These are phyloP conservation scores for Tretioscincus oriximinensis DNA, from an alignment of 2,113 vertebrate genomes.

Conservation along the genomic window DNA sequence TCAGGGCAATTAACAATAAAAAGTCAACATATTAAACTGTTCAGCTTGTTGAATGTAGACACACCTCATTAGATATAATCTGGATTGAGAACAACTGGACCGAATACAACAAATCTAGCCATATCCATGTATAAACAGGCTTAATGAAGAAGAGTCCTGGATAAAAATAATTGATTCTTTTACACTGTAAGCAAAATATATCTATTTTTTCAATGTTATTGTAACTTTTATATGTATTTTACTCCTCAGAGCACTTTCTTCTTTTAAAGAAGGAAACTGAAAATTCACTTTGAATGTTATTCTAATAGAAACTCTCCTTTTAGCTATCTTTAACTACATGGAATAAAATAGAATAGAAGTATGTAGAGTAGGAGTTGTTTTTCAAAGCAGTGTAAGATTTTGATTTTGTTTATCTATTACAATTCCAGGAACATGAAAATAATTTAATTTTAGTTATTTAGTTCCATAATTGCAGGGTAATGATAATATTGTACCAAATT, in stretches of 20 bases:
- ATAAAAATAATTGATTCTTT: neutral
- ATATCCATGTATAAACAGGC: no score
- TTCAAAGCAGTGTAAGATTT: neutral
- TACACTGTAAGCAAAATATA: neutral
- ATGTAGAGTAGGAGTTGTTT: neutral
- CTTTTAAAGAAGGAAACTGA: slow-evolving; percentile 35
- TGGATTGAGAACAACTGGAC: no score
- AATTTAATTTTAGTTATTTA: slow-evolving; percentile 31
- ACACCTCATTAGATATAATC: no score
- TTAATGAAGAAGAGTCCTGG: neutral
- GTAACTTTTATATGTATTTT: slow-evolving; percentile 15
- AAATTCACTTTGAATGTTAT: slow-evolving; percentile 12
- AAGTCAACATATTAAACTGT: no score
- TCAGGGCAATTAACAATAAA: no score
- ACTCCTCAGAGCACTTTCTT: neutral
- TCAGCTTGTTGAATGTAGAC: no score
- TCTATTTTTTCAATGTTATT: neutral
- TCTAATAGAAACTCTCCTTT: slow-evolving; percentile 14
- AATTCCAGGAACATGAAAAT: slow-evolving; percentile 2
- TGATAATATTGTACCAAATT: slow-evolving; percentile 20
- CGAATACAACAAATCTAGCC: no score
- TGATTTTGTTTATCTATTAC: slow-evolving; percentile 23
- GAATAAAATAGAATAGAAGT: neutral
- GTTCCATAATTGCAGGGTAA: slow-evolving; percentile 19
- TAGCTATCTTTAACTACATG: slow-evolving; percentile 30